Evolutionary conservation across 2,888 invertebrate genomes (phyloP).

Genomic region (Nephrotoma appendiculata): DNA sequence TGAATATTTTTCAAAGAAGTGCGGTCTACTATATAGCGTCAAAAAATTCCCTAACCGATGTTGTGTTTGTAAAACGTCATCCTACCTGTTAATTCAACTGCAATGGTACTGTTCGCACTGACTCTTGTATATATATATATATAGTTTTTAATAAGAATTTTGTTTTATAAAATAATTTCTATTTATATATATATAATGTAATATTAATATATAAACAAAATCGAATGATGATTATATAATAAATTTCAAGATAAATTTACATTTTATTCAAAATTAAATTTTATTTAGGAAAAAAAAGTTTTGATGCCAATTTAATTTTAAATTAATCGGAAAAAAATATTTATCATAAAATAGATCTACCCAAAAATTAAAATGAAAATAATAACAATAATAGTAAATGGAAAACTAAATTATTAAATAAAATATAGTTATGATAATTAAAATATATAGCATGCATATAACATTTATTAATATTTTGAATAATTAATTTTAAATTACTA

Average conservation of each 20-base stretch:
- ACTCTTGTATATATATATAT: background rate
- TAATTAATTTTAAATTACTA: background rate
- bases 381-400: background rate
- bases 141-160: background rate
- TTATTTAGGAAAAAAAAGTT: background rate
- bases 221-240: background rate
- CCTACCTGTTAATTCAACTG: background rate
- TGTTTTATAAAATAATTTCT: background rate
- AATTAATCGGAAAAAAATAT: background rate
- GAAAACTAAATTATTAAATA: background rate
- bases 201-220: background rate
- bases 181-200: background rate
- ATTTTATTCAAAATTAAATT: background rate
- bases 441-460: background rate
- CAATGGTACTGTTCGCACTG: background rate
- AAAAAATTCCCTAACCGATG: background rate
- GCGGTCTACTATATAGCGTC: no score
- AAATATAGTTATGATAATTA: background rate
- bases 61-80: background rate
- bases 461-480: background rate
- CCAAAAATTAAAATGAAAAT: background rate
- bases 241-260: background rate
- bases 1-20: no score
- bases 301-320: background rate
- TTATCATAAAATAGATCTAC: background rate